phyloP scores from a whole-genome alignment of 2,113 vertebrate species.

The Fulica atra region DNA sequence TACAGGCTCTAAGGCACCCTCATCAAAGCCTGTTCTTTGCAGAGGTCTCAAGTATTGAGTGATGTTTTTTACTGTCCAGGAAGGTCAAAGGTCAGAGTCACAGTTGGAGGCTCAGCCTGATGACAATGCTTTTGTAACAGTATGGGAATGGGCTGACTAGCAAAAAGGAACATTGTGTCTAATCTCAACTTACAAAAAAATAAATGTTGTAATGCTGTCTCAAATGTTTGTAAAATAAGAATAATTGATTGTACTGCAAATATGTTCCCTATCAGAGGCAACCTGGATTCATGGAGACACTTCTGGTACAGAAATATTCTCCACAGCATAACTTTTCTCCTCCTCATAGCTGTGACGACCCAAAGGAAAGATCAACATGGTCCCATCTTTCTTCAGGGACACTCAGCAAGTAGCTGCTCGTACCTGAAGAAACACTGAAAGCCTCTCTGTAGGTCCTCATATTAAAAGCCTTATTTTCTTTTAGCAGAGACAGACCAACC shows the following conservation, averaged over 20 bases:
- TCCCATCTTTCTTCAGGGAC: neutral
- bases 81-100: conserved; percentile 49
- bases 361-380: neutral
- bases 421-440: neutral
- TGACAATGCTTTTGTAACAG: conserved; percentile 1
- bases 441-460: neutral
- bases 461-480: neutral
- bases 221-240: neutral
- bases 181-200: neutral
- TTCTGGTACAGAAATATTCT: neutral
- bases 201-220: neutral
- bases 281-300: neutral
- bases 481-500: neutral
- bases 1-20: neutral
- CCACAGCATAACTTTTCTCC: neutral
- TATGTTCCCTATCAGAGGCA: neutral
- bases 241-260: neutral
- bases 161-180: neutral
- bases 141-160: neutral
- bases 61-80: conserved; percentile 33
- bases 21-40: conserved; percentile 6
- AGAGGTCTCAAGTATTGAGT: conserved; percentile 7
- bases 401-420: neutral
- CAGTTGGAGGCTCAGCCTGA: conserved; percentile 15
- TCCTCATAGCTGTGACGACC: neutral